Base-by-base conservation (phyloP, 2,113 vertebrate genomes). In the Siniperca chuatsi region DNA sequence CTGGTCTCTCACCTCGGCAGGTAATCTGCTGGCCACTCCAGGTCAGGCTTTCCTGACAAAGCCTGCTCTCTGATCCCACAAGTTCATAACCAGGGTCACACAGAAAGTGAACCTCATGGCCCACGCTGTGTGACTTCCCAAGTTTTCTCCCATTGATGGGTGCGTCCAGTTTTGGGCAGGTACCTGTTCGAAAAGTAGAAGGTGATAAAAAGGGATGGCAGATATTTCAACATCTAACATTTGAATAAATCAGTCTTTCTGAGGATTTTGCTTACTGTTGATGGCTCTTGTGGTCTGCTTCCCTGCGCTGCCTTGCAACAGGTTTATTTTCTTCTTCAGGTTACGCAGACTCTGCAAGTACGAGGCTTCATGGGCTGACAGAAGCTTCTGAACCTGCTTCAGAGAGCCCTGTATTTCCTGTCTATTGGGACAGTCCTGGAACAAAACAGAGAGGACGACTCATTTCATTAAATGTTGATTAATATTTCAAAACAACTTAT, bases 321-420 rank as follows among this genome's bases (percentile, higher is more conserved):
- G 12, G 11, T 92, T 94, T 11, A 98, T 96, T 89, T 97, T 97
- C 79, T 97, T 97, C 90, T 87, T 96, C 75, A 98, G 92, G 48
- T 92, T 90, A 0, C 93, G 95, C 0, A 91, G 94, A 61, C 95
- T 95, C 82, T 91, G 96, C 82, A 96, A 46, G 50, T 97, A 96
- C 1, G 96, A 93, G 3, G 96, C 92, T 85, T 98, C 97, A 33
- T 98, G 97, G 0, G 92, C 93, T 0, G 94, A 95, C 11, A 98
- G 95, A 82, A 97, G 94, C 83, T 96, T 98, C 94, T 97, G 97
- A 83, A 97, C 95, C 92, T 97, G 97, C 65, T 86, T 94, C 66
- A 98, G 86, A 1, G 77, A 83, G 0, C 87, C 90, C 25, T 97
- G 95, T 0, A 93, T 89, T 60, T 97, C 97, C 81, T 93, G 95